phyloP scores from a whole-genome alignment of 1,140 invertebrate genomes.

The Rhagoletis pomonella region DNA sequence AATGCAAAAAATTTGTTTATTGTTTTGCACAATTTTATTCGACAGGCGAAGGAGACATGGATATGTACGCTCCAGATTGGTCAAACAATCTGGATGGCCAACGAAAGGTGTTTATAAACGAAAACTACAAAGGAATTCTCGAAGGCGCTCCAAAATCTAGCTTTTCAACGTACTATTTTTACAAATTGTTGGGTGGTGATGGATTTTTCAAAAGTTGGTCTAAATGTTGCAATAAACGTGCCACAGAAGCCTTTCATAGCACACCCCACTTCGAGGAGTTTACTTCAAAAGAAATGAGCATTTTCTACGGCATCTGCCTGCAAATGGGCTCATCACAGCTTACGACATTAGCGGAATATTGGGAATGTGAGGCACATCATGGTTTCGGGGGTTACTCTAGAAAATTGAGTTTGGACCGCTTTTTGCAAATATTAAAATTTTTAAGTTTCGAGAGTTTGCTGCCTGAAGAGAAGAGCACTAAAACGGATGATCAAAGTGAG shows the following conservation, averaged over 20 bases:
- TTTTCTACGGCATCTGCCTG: conserved; percentile 63
- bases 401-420: background rate
- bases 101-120: background rate
- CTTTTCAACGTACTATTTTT: conserved; percentile 57
- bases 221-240: background rate
- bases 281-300: conserved; percentile 63
- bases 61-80: conserved; percentile 55
- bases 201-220: conserved; percentile 61
- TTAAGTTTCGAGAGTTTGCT: background rate
- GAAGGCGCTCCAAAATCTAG: background rate
- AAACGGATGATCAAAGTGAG: background rate
- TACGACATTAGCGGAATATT: conserved; percentile 61
- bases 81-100: background rate
- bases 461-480: background rate
- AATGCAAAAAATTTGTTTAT: no score
- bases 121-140: background rate
- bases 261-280: conserved; percentile 33
- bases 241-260: background rate
- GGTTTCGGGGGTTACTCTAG: conserved; percentile 56
- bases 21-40: background rate
- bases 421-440: background rate
- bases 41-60: conserved; percentile 7
- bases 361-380: conserved; percentile 49
- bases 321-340: conserved; percentile 64
- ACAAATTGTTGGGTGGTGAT: conserved; percentile 61